Conservation (phyloP, 2,113 vertebrate genomes). For the Amazona vittata region DNA sequence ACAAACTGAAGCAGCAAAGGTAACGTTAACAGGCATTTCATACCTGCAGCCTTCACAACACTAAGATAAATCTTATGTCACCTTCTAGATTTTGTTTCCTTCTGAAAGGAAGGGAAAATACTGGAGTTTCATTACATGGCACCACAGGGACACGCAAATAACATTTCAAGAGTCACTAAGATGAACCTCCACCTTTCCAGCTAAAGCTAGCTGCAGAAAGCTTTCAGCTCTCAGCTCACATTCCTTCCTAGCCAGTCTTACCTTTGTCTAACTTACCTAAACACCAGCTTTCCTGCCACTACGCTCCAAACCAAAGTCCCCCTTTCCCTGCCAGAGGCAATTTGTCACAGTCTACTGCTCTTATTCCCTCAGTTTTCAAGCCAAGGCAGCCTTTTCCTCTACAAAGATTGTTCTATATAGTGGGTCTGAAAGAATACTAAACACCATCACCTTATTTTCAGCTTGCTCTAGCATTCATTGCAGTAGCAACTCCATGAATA, state of each 20-base stretch:
- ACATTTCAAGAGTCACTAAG: neutral
- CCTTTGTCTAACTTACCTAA: neutral
- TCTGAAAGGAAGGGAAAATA: neutral
- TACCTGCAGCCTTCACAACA: accelerated
- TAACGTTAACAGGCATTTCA: neutral
- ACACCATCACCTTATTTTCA: neutral
- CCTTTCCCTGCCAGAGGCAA: neutral
- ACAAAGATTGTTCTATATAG: neutral
- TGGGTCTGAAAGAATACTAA: neutral
- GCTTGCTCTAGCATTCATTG: neutral
- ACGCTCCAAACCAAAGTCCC: neutral
- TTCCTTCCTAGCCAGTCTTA: neutral
- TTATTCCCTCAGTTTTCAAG: neutral
- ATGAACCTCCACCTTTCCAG: neutral
- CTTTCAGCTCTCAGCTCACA: neutral
- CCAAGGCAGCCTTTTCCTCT: neutral
- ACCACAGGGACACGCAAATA: neutral
- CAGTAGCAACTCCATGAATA: neutral
- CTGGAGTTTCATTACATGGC: neutral
- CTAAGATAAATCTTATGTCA: neutral
- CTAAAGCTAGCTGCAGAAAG: neutral
- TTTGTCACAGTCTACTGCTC: constrained; percentile 34
- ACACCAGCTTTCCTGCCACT: neutral
- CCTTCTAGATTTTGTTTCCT: neutral
- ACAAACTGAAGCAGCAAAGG: neutral